phyloP scores from a whole-genome alignment of 1,140 invertebrate species.

The Drosophila kanapiae region DNA sequence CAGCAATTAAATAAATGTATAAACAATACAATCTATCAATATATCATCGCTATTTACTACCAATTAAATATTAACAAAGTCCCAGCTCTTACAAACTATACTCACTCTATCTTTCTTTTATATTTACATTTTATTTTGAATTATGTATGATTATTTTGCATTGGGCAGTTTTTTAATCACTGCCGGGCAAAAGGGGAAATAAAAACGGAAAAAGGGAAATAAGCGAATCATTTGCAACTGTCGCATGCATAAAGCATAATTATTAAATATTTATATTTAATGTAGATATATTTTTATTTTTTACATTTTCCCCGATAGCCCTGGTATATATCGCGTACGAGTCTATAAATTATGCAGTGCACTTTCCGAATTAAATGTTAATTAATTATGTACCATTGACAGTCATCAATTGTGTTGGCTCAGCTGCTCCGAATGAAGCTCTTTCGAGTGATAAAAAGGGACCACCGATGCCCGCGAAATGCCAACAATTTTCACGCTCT shows the following conservation, averaged over 20 bases:
- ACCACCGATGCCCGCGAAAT: slow-evolving; percentile 30
- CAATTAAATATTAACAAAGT: slow-evolving; percentile 11
- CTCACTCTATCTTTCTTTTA: neutral
- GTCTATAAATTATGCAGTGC: slow-evolving; percentile 58
- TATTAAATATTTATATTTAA: slow-evolving; percentile 63
- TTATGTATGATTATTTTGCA: slow-evolving; percentile 52
- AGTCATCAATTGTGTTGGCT: slow-evolving; percentile 48
- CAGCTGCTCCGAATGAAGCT: slow-evolving; percentile 7
- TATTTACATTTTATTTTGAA: slow-evolving; percentile 9
- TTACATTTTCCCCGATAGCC: neutral
- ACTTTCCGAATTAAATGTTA: slow-evolving; percentile 47
- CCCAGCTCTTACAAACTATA: neutral
- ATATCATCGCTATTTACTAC: neutral
- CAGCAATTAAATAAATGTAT: neutral
- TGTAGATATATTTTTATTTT: slow-evolving; percentile 17
- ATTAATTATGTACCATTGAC: slow-evolving; percentile 66
- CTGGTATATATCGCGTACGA: slow-evolving; percentile 26
- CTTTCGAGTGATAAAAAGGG: slow-evolving; percentile 16
- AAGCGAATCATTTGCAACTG: slow-evolving; percentile 46
- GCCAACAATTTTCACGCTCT: slow-evolving; percentile 80
- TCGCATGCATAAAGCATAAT: slow-evolving; percentile 58
- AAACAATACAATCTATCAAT: neutral
- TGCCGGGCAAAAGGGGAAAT: slow-evolving; percentile 26
- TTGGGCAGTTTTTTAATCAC: slow-evolving; percentile 28
- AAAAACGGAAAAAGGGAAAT: slow-evolving; percentile 9